Evolutionary conservation across 2,888 invertebrate species (phyloP).

Genomic region (Erannis defoliaria): DNA sequence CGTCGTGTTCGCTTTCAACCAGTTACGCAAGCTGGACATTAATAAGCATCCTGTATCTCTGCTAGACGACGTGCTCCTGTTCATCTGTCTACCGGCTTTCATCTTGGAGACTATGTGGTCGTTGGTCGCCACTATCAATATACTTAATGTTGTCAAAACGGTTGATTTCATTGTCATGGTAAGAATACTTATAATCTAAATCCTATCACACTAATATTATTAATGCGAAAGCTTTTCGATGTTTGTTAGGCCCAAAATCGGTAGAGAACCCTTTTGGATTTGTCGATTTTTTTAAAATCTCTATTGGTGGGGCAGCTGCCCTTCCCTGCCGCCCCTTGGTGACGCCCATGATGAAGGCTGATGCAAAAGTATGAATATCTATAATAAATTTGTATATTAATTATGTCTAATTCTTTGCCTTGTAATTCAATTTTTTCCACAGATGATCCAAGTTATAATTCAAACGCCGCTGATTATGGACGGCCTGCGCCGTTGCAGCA

Average conservation of each 20-base stretch:
- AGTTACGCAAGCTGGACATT: conserved; percentile 88
- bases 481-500: conserved; percentile 91
- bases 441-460: conserved; percentile 90
- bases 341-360: no score
- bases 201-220: no score
- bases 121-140: conserved; percentile 88
- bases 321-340: no score
- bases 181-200: conserved; percentile 44
- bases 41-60: conserved; percentile 88
- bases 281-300: no score
- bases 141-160: conserved; percentile 80
- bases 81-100: conserved; percentile 91
- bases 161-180: conserved; percentile 86
- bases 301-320: no score
- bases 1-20: conserved; percentile 87
- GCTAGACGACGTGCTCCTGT: conserved; percentile 90
- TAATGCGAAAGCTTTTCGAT: no score
- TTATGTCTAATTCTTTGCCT: no score
- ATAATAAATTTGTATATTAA: no score
- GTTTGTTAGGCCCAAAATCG: no score
- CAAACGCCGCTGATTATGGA: conserved; percentile 92
- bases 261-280: no score
- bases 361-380: no score
- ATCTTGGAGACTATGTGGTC: conserved; percentile 90
- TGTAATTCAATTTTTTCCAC: conserved; percentile 12